A percentile compares a stretch with the other conserved stretches of the same genome.
Evolutionary conservation across 1,140 invertebrate genomes (phyloP).

Genomic region (Aphis craccivora): DNA sequence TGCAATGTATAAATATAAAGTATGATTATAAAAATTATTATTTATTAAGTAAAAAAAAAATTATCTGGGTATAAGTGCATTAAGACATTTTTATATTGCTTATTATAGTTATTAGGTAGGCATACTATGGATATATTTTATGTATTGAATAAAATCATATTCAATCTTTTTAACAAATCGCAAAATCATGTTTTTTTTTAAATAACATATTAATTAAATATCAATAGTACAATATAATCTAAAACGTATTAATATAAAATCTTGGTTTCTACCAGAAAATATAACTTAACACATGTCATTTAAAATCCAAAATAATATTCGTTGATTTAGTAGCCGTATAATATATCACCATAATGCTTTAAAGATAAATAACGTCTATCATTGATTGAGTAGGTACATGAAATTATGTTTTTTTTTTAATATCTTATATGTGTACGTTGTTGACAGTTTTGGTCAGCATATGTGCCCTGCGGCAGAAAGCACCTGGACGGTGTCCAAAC

Average conservation of each 20-base stretch:
- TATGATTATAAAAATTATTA: not conserved
- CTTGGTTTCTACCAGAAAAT: not conserved
- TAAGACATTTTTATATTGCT: not conserved
- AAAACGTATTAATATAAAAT: not conserved
- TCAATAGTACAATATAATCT: not conserved
- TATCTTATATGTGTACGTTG: not conserved
- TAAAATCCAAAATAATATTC: not conserved
- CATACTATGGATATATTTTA: not conserved
- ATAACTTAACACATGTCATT: not conserved
- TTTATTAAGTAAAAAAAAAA: not conserved
- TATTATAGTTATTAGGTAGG: no score
- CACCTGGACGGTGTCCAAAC: constrained; percentile 78
- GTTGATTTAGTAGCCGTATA: not conserved
- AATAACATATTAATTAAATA: not conserved
- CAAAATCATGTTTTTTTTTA: not conserved
- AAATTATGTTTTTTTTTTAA: constrained; percentile 7
- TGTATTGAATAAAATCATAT: not conserved
- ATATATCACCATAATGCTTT: not conserved
- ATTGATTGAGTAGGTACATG: not conserved
- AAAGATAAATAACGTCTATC: not conserved
- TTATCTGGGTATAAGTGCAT: not conserved
- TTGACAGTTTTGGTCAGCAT: constrained; percentile 74
- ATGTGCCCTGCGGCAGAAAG: constrained; percentile 70
- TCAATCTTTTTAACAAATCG: not conserved
- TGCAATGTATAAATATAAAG: not conserved